Conservation (phyloP, 2,113 vertebrate species). For the Gallinago media region DNA sequence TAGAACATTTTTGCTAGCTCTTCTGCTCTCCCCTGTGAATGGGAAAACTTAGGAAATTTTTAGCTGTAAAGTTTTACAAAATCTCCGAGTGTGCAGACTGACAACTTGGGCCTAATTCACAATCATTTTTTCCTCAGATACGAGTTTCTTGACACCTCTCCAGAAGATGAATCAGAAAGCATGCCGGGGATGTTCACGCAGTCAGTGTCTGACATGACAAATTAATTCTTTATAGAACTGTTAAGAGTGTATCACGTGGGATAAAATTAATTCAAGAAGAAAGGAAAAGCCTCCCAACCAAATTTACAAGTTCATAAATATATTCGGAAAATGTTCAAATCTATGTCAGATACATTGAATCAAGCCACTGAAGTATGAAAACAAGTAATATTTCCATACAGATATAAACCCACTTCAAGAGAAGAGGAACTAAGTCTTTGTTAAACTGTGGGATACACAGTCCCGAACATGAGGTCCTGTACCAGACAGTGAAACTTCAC, state of each 20-base stretch:
- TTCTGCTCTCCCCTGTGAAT: neutral
- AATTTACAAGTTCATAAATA: neutral
- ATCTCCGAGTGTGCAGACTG: neutral
- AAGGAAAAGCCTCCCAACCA: neutral
- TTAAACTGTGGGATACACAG: neutral
- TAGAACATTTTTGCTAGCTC: neutral
- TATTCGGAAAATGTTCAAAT: too few species aligned
- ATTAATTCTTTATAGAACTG: neutral
- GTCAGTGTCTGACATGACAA: neutral
- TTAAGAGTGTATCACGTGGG: neutral
- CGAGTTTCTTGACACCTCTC: neutral
- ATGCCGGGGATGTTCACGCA: neutral
- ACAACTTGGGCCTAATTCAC: neutral
- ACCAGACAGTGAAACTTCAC: neutral
- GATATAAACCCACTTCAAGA: neutral
- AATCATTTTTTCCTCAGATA: neutral
- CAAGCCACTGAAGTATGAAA: neutral
- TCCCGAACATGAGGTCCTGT: neutral
- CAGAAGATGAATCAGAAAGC: neutral
- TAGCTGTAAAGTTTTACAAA: neutral
- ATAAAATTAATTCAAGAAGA: neutral
- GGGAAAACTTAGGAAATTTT: neutral
- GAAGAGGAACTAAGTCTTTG: neutral
- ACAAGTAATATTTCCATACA: neutral
- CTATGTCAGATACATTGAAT: neutral